Percentiles rank a stretch among this genome's conserved stretches.
phyloP scores from a whole-genome alignment of 37 sponge, comb jelly and placozoan species.

The Oopsacas minuta region DNA sequence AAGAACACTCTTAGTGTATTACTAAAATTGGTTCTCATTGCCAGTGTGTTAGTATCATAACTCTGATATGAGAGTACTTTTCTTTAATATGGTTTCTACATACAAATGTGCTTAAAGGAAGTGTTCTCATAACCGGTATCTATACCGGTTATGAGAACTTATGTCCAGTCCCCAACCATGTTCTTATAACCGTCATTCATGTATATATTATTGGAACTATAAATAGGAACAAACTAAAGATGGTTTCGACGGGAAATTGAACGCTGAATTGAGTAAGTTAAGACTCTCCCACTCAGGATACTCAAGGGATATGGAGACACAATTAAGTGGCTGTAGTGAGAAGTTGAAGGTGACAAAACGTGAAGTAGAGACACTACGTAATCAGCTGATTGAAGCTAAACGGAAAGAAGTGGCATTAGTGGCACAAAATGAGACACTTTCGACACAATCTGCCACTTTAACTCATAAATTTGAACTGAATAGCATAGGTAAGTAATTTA shows the following conservation, averaged over 20 bases:
- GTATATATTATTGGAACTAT: background rate
- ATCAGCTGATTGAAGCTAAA: background rate
- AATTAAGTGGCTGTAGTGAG: background rate
- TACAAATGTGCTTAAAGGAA: too few relatives aligned
- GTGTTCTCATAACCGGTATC: too few relatives aligned
- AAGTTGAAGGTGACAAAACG: slow-evolving; percentile 7
- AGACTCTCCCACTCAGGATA: background rate
- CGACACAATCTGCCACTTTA: background rate
- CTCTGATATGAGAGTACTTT: too few relatives aligned
- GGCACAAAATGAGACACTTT: background rate
- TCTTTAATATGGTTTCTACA: too few relatives aligned
- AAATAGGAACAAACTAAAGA: background rate
- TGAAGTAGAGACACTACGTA: background rate
- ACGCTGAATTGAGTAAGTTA: background rate
- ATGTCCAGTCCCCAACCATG: too few relatives aligned
- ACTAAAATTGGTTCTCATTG: too few relatives aligned
- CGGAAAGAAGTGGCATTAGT: background rate
- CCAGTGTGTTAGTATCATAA: too few relatives aligned
- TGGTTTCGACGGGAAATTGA: background rate
- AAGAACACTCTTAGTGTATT: too few relatives aligned
- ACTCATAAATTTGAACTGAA: background rate
- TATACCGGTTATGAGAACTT: too few relatives aligned
- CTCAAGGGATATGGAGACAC: background rate
- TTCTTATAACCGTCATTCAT: too few relatives aligned
- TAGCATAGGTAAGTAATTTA: background rate